Conservation (phyloP, 1,140 invertebrate genomes). For the Psilanteris sp. region DNA sequence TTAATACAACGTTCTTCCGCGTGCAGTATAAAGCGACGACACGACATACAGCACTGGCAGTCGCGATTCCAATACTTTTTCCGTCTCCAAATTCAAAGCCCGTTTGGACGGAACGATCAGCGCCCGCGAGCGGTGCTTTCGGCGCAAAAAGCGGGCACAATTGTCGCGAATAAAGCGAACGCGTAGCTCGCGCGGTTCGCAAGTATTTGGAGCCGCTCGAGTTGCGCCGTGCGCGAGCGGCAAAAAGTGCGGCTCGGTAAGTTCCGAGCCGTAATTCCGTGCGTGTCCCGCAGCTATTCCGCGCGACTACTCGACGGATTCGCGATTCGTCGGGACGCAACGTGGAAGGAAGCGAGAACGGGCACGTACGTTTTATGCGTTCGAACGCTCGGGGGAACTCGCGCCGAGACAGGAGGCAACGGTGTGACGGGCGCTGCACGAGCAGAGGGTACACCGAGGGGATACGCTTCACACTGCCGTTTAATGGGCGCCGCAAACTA, state of each 20-base stretch:
- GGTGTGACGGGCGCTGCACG: slow-evolving; percentile 39
- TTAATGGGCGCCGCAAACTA: slow-evolving; percentile 67
- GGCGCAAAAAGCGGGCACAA: slow-evolving; percentile 42
- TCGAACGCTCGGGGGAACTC: slow-evolving; percentile 18
- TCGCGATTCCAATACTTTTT: too few species aligned
- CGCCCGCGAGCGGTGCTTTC: too few species aligned
- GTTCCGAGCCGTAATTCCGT: slow-evolving; percentile 66
- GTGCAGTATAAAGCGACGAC: too few species aligned
- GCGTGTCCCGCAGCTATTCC: slow-evolving; percentile 74
- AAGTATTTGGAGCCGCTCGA: slow-evolving; percentile 42
- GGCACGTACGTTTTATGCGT: slow-evolving; percentile 53
- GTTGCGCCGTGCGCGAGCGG: slow-evolving; percentile 25
- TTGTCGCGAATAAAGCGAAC: slow-evolving; percentile 48
- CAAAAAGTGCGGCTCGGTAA: slow-evolving; percentile 58
- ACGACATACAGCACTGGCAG: too few species aligned
- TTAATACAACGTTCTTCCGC: too few species aligned
- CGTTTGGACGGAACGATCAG: too few species aligned
- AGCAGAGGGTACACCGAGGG: slow-evolving; percentile 48
- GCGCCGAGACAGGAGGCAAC: slow-evolving; percentile 37
- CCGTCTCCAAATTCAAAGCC: too few species aligned
- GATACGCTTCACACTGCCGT: slow-evolving; percentile 67
- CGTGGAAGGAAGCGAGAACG: slow-evolving; percentile 71
- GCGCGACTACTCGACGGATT: slow-evolving; percentile 63
- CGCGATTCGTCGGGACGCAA: slow-evolving; percentile 71
- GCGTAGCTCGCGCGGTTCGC: slow-evolving; percentile 32